These are phyloP conservation scores for Cirrhinus molitorella DNA, from an alignment of 2,797 vertebrate species.

Conservation along the genomic window DNA sequence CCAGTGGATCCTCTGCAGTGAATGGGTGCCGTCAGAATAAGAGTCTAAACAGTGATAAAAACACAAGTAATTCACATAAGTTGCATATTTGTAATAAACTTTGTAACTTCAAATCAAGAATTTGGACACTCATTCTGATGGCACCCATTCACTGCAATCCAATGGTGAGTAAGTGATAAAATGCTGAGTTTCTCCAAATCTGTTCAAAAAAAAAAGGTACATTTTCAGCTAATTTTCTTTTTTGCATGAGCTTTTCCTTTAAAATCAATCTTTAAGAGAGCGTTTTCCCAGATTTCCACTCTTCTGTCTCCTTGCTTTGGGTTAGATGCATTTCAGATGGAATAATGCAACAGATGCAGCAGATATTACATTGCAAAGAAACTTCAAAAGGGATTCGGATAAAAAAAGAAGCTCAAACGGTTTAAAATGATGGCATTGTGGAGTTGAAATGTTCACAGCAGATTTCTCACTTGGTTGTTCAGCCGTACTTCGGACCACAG, in stretches of 20 bases:
- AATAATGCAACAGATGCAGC: conserved; percentile 31
- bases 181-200: background rate
- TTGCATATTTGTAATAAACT: too few species aligned
- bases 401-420: background rate
- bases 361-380: conserved; percentile 16
- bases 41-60: too few species aligned
- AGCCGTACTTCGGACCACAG: conserved; percentile 86
- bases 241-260: background rate
- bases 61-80: too few species aligned
- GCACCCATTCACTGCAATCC: background rate
- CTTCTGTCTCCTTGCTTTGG: conserved; percentile 35
- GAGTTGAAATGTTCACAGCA: conserved; percentile 44
- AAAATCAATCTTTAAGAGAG: conserved; percentile 32
- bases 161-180: background rate
- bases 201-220: background rate
- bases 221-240: background rate
- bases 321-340: conserved; percentile 36
- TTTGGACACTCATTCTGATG: background rate
- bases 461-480: conserved; percentile 80
- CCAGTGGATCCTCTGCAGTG: too few species aligned
- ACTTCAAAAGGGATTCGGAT: conserved; percentile 31
- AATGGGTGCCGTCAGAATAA: too few species aligned
- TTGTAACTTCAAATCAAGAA: too few species aligned
- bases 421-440: background rate
- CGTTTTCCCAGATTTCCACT: conserved; percentile 25